Evolutionary conservation across 1,140 invertebrate genomes (phyloP), one percentile per base, ranked within the genome.

Genomic region (Cheumatopsyche charites): DNA sequence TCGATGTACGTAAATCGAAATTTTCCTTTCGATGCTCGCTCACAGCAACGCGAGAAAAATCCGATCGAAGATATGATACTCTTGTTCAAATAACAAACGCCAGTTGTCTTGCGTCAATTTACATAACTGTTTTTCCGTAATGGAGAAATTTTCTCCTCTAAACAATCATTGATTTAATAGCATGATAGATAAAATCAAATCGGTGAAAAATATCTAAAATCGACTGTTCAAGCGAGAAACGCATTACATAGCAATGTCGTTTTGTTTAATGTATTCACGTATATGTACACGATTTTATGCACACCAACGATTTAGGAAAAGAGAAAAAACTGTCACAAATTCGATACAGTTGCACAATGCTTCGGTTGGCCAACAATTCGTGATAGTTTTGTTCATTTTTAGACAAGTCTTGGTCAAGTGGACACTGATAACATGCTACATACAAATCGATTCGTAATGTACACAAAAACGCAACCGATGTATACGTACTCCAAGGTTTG

Each of bases 361-460:
- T 61, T 29, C 29, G 9, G 42, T 74, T 74, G 63, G 73, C 65
- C 43, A 74, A 74, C 62, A 42, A 41, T 70, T 68, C 73, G 73
- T 74, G 73, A 71, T 71, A 55, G 21, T 65, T 49, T 67, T 45
- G 62, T 71, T 62, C 15, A 58, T 21, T 52, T 71, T 42, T 42
- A 0, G 36, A 15, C 29, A 1, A 29, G 15, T 41, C 41, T 63
- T 17, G 36, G 15, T 63, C 62, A 42, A 25, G 62, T 63, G 36
- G 62, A 63, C 62, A 42, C 0, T 63, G 36, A 42, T 41, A 63
- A 63, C 62, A 42, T 11, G 17, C n/a, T 25, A 63, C 15, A 36
- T 13, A 62, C 58, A 15, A 36, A 62, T 62, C 19, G 23, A 62
- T 62, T 36, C 58, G 58, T 62, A 1, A 62, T 23, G 23, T 62